Base-by-base conservation (phyloP, 2,113 vertebrate species). In the Balaeniceps rex region DNA sequence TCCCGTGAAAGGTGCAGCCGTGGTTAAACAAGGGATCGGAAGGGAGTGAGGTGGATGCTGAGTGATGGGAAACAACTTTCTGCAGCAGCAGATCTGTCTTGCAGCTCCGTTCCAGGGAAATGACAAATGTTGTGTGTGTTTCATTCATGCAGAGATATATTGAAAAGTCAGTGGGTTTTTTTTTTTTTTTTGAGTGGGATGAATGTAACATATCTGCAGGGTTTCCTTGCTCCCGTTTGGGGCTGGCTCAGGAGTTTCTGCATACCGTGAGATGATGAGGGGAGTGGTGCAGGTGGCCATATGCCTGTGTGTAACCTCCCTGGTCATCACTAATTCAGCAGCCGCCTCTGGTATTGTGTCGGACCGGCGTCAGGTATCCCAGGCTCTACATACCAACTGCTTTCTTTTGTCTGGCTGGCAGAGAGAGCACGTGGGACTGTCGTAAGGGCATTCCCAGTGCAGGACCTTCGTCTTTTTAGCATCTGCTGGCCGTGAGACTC, bases 241-340 rank as follows among this genome's bases (percentile, higher is more conserved):
- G 8, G 42, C 51, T 51, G 54, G 66, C 51, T 69, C 29, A 61
- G 54, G 52, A 57, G 7, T 47, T 96, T 83, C 77, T 55, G 61
- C 51, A 3, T 23, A 14, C 29, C 1, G 2, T n/a, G 36, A 81
- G 83, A 31, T 0, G 17, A 33, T 34, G 47, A 34, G 28, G 26
- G 34, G 10, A n/a, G 61, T 2, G 23, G 4, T 55, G 42, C 17
- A 47, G 31, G 58, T 75, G 72, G 6, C 76, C 14, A 1, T 22
- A 12, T 74, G 54, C 33, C 49, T 49, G 22, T 29, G 4, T 29
- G 4, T 18, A 36, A 78, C 34, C 42, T 70, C 38, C 34, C 26
- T 24, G 38, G 18, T n/a, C 68, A 92, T 95, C 90, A 94, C 61
- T 97, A 96, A 96, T 97, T 97, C 47, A 96, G 46, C 77, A 94